Evolutionary conservation across 2,888 invertebrate species (phyloP).

Genomic region (Chelonus formosanus): DNA sequence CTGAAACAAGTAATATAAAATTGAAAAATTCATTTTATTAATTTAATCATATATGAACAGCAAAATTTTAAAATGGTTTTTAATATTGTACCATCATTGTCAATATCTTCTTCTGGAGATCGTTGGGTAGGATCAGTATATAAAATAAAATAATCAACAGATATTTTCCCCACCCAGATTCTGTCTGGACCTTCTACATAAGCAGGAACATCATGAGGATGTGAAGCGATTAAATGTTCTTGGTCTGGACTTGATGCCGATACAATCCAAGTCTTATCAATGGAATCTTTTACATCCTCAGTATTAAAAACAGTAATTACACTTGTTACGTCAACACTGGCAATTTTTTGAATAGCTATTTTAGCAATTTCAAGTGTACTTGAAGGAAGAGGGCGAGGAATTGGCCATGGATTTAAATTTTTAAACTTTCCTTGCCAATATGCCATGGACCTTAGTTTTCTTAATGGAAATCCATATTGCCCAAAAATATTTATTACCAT

Average conservation of each 20-base stretch:
- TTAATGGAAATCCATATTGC: constrained; percentile 73
- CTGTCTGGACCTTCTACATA: constrained; percentile 86
- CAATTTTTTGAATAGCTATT: constrained; percentile 84
- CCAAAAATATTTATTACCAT: constrained; percentile 89
- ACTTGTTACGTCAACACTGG: constrained; percentile 80
- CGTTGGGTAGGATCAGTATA: constrained; percentile 71
- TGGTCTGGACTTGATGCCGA: constrained; percentile 86
- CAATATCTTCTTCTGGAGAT: constrained; percentile 49
- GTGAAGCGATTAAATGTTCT: constrained; percentile 73
- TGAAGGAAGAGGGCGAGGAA: constrained; percentile 80
- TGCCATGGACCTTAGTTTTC: constrained; percentile 84
- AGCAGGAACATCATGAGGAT: constrained; percentile 69
- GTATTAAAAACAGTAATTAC: constrained; percentile 75
- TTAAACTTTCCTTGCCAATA: constrained; percentile 96
- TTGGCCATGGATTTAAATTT: constrained; percentile 85
- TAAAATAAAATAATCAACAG: constrained; percentile 85
- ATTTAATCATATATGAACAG: constrained; percentile 3
- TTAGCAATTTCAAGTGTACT: constrained; percentile 82
- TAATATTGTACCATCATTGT: constrained; percentile 72
- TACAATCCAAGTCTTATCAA: constrained; percentile 92
- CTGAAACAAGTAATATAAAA: constrained; percentile 65
- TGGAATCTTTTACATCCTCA: constrained; percentile 75
- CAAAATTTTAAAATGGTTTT: constrained; percentile 12
- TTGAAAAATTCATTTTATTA: constrained; percentile 6
- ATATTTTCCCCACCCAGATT: constrained; percentile 79